Conservation (phyloP, 2,888 invertebrate species). For the Epirrhoe alternata region DNA sequence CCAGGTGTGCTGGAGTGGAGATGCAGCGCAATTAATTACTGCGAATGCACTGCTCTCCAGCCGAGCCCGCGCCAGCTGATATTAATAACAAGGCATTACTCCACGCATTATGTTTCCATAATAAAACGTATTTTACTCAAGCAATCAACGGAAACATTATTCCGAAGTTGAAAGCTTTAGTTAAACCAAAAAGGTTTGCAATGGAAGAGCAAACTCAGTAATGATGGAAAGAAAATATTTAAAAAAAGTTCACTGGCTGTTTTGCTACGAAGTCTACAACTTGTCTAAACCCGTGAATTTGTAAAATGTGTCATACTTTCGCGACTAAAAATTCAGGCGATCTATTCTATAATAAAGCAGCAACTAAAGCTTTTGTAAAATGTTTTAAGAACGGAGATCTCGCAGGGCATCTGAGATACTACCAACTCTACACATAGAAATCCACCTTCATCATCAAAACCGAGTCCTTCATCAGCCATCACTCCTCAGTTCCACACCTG, state of each 20-base stretch:
- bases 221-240: too few species aligned
- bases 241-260: too few species aligned
- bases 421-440: not conserved
- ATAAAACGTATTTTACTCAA: not conserved
- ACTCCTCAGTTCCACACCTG: conserved; percentile 20
- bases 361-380: too few species aligned
- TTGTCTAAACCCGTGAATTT: too few species aligned
- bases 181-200: not conserved
- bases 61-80: not conserved
- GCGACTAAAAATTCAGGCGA: too few species aligned
- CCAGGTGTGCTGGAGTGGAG: not conserved
- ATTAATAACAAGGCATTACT: not conserved
- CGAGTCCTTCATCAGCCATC: conserved; percentile 9
- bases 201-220: not conserved
- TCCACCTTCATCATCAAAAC: not conserved
- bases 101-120: not conserved
- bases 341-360: too few species aligned
- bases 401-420: too few species aligned
- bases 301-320: too few species aligned
- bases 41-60: not conserved
- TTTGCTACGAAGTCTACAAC: too few species aligned
- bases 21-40: not conserved
- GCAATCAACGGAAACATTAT: not conserved
- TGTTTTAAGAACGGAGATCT: too few species aligned
- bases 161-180: not conserved